Evolutionary conservation across 2,888 invertebrate genomes (phyloP).

Genomic region (Hetaerina titia): DNA sequence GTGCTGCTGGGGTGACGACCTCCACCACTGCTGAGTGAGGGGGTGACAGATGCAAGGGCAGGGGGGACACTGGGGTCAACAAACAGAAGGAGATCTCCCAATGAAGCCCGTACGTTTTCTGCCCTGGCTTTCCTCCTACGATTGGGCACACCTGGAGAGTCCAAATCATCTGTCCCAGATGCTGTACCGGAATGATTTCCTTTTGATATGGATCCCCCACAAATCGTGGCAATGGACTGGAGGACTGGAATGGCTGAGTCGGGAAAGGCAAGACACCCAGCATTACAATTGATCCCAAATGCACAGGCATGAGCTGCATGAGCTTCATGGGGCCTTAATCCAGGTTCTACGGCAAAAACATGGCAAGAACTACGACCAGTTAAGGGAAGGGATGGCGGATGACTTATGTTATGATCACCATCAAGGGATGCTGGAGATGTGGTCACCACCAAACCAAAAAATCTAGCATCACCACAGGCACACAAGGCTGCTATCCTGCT

Average conservation of each 20-base stretch:
- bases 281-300: conserved; percentile 91
- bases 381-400: conserved; percentile 78
- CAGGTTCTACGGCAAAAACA: conserved; percentile 95
- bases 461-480: conserved; percentile 93
- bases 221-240: conserved; percentile 80
- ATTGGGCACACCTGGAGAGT: conserved; percentile 49
- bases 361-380: conserved; percentile 88
- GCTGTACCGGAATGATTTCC: conserved; percentile 56
- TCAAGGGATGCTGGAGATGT: conserved; percentile 77
- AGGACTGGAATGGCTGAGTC: conserved; percentile 86
- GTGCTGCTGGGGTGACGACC: conserved; percentile 82
- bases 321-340: conserved; percentile 88
- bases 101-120: conserved; percentile 69
- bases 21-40: conserved; percentile 91
- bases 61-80: conserved; percentile 59
- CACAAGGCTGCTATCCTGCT: conserved; percentile 93
- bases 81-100: conserved; percentile 75
- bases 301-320: conserved; percentile 89
- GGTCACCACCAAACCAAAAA: conserved; percentile 95
- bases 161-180: conserved; percentile 51
- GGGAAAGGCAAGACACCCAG: conserved; percentile 92
- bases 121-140: conserved; percentile 69
- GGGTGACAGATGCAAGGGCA: conserved; percentile 79
- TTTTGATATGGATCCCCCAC: conserved; percentile 74
- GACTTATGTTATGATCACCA: conserved; percentile 12